Evolutionary conservation across 2,113 vertebrate species (phyloP), one percentile per base, ranked within the genome.

Genomic region (Psilopogon haemacephalus): DNA sequence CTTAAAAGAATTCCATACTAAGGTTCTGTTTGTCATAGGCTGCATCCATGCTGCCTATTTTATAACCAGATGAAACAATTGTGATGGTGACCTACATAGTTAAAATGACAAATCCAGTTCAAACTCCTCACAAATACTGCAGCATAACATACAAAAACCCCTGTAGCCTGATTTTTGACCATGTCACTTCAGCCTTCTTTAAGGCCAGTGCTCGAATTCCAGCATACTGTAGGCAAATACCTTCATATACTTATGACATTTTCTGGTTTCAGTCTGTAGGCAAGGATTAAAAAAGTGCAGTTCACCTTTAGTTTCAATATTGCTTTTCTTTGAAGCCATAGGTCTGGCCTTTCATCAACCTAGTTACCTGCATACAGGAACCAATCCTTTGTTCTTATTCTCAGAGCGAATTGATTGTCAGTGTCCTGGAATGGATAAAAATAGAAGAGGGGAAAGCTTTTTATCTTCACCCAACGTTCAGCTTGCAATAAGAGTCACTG

Each of bases 251-350:
- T 94, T 38, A 8, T 79, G 84, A 94, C 89, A 70, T 94, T 94
- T 94, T 23, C 73, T 95, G 35, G 3, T 40, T 95, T 91, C 12
- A 5, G 72, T 75, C 63, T 69, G 15, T 20, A 73, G 54, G 60
- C 33, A 79, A 80, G 55, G 26, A 64, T 65, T 90, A 85, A 62
- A 27, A 91, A 11, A 83, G 27, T 63, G 42, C 11, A 55, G 64
- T 15, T 93, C 93, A 85, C 82, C 62, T 94, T 95, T 87, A 63
- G 24, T 82, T 95, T 72, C 62, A 82, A 5, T 74, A 23, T 68
- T 58, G 74, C 38, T 75, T 82, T 70, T 50, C 78, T 95, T 92
- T 95, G 91, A 95, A 95, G 78, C 27, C 44, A 6, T 18, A 87
- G 24, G 16, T 62, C 70, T 94, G 80, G 86, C 59, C 52, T 92